A percentile compares a stretch with the other conserved stretches of the same genome.
Conservation (phyloP, 2,888 invertebrate species). For the Periphyllus acericola region DNA sequence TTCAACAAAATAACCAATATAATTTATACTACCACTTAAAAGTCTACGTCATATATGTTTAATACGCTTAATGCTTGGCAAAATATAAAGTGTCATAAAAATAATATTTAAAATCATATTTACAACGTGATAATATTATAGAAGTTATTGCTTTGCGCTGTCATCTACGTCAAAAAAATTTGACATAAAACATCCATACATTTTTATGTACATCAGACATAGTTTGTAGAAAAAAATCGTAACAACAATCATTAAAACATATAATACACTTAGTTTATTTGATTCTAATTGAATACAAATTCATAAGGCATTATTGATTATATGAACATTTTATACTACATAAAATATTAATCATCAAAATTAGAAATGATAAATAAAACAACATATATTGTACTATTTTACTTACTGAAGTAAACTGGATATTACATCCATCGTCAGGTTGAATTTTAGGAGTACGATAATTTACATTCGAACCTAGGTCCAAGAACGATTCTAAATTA, state of each 20-base stretch:
- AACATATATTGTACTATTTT: background rate
- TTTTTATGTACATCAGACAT: too few species aligned
- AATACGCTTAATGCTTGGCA: too few species aligned
- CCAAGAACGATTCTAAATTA: constrained; percentile 63
- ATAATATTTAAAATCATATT: background rate
- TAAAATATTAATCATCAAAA: too few species aligned
- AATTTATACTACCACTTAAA: background rate
- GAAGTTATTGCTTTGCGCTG: background rate
- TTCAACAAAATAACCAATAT: background rate
- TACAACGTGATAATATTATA: background rate
- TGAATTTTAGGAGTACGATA: constrained; percentile 67
- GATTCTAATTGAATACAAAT: background rate
- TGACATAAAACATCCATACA: too few species aligned
- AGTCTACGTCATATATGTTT: background rate
- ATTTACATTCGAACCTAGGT: constrained; percentile 14
- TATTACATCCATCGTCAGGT: constrained; percentile 77
- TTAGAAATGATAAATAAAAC: too few species aligned
- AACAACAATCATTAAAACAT: too few species aligned
- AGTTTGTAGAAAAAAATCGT: too few species aligned
- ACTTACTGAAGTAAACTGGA: constrained; percentile 81
- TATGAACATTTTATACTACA: too few species aligned
- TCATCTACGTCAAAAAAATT: too few species aligned
- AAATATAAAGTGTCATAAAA: background rate
- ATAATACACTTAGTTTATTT: too few species aligned
- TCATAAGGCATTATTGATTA: too few species aligned